Evolutionary conservation across 2,888 invertebrate species (phyloP).

Genomic region (Camptogramma bilineatum): DNA sequence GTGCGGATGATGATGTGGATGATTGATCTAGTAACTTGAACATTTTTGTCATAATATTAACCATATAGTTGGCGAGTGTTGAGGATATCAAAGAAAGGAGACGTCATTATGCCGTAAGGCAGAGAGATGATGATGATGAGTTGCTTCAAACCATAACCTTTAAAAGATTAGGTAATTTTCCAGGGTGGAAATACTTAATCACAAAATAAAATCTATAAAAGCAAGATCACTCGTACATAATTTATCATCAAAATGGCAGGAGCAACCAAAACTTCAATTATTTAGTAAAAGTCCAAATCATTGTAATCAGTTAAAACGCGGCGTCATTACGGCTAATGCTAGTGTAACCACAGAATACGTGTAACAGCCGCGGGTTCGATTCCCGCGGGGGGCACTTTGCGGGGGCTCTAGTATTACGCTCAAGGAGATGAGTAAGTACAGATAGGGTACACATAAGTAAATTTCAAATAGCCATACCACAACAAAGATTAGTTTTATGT

Average conservation of each 20-base stretch:
- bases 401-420: conserved; percentile 62
- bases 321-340: conserved; percentile 72
- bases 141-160: no score
- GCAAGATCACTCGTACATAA: conserved; percentile 37
- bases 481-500: no score
- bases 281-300: conserved; percentile 49
- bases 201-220: not conserved
- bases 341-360: no score
- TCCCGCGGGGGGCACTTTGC: conserved; percentile 68
- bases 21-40: no score
- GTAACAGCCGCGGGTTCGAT: conserved; percentile 62
- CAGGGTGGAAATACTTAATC: not conserved
- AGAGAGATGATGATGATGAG: no score
- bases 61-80: no score
- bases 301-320: conserved; percentile 68
- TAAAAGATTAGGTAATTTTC: not conserved
- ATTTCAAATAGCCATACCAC: no score
- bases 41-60: no score
- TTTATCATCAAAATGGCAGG: conserved; percentile 44
- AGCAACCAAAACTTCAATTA: conserved; percentile 32
- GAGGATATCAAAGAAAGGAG: no score
- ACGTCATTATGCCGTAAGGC: no score
- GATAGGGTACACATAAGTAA: not conserved
- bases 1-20: no score
- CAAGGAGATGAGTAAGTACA: conserved; percentile 51